Conservation (phyloP, 35 echinoderm and acorn worm species). For the Apostichopus californicus region DNA sequence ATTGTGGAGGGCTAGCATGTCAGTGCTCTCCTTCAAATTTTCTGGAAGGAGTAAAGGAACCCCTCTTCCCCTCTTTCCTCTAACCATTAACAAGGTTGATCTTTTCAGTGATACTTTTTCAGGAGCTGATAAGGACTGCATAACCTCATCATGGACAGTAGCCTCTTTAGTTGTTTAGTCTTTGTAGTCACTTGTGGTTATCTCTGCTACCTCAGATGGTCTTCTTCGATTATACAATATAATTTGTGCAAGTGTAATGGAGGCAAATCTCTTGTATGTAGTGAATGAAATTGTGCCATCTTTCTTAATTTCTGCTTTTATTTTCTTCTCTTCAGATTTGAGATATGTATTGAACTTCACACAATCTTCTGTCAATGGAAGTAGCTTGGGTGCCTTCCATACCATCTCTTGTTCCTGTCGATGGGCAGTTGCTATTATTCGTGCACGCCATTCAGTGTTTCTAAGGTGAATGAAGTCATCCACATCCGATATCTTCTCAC, state of each 20-base stretch:
- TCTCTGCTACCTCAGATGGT: conserved; percentile 16
- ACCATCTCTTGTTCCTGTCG: conserved; percentile 24
- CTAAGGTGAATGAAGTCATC: conserved; percentile 59
- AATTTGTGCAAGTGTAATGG: conserved; percentile 52
- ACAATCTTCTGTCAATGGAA: conserved; percentile 69
- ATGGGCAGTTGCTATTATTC: conserved; percentile 50
- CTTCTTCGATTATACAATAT: conserved; percentile 55
- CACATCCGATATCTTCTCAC: conserved; percentile 13
- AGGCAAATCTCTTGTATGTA: conserved; percentile 11
- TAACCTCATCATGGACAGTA: background rate
- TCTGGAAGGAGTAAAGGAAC: background rate
- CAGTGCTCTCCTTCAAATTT: background rate
- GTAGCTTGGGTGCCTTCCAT: conserved; percentile 52
- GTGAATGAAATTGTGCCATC: conserved; percentile 1
- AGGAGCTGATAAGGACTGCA: background rate
- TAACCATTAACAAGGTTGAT: background rate
- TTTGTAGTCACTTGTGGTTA: background rate
- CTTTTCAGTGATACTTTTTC: background rate
- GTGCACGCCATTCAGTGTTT: conserved; percentile 38
- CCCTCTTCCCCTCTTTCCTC: conserved; percentile 39
- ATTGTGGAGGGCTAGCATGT: background rate
- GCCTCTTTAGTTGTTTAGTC: background rate
- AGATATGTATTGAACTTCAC: conserved; percentile 39
- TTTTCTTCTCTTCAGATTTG: conserved; percentile 14
- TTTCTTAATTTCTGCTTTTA: conserved; percentile 26